A percentile compares a stretch with the other conserved stretches of the same genome.
phyloP scores from a whole-genome alignment of 2,797 vertebrate genomes.

The Okamejei kenojei region DNA sequence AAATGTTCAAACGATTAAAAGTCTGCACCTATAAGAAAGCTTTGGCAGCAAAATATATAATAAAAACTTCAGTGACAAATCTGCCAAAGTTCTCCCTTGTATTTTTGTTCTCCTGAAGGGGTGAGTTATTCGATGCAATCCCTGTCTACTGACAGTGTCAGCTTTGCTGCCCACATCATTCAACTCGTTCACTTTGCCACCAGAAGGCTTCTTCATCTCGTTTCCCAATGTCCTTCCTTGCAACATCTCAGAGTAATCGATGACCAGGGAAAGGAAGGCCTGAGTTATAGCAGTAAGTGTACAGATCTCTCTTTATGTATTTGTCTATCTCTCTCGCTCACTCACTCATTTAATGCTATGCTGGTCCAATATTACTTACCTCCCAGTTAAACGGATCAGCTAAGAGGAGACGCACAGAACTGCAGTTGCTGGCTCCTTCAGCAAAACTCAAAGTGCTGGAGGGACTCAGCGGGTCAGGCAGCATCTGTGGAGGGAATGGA shows the following conservation, averaged over 20 bases:
- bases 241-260: neutral
- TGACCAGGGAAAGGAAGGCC: neutral
- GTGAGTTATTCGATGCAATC: neutral
- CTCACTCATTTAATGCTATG: neutral
- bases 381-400: neutral
- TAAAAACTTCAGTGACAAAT: slow-evolving; percentile 7
- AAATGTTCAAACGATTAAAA: slow-evolving; percentile 28
- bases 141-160: neutral
- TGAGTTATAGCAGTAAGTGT: slow-evolving; percentile 7
- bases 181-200: neutral
- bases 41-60: neutral
- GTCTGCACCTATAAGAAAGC: neutral
- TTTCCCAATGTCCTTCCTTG: neutral
- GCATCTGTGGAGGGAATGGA: too few species aligned
- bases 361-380: neutral
- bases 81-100: neutral
- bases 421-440: too few species aligned
- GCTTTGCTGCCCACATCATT: neutral
- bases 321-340: neutral
- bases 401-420: too few species aligned
- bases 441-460: too few species aligned
- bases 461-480: too few species aligned
- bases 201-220: neutral
- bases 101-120: neutral
- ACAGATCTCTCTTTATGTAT: neutral